Conservation (phyloP, 2,888 invertebrate species). For the Salticus scenicus region DNA sequence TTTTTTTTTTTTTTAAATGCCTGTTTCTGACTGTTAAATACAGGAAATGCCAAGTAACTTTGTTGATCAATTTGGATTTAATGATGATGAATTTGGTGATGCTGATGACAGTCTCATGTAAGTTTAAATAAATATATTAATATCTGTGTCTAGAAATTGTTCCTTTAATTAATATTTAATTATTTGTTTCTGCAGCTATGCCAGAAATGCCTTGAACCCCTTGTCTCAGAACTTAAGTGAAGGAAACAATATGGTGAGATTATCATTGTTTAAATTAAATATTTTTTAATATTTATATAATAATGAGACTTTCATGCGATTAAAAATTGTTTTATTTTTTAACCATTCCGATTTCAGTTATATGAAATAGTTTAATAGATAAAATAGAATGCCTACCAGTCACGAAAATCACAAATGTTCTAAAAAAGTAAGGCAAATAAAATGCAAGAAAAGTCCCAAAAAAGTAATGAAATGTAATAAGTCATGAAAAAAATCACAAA, state of each 20-base stretch:
- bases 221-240: constrained; percentile 35
- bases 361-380: too few relatives aligned
- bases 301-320: too few relatives aligned
- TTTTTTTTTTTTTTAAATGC: background rate
- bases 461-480: too few relatives aligned
- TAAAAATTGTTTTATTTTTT: too few relatives aligned
- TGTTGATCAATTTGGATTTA: constrained; percentile 81
- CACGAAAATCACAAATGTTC: too few relatives aligned
- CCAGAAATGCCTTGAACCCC: constrained; percentile 42
- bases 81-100: constrained; percentile 81
- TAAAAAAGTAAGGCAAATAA: too few relatives aligned
- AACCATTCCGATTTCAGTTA: too few relatives aligned
- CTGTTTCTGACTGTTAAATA: constrained; percentile 77
- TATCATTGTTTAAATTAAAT: too few relatives aligned
- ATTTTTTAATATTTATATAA: too few relatives aligned
- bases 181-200: constrained; percentile 26
- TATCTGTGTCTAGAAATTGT: background rate
- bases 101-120: constrained; percentile 78
- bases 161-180: background rate
- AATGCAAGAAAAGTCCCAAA: too few relatives aligned
- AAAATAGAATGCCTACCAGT: too few relatives aligned
- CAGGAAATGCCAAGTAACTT: constrained; percentile 81
- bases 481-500: too few relatives aligned
- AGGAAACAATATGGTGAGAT: constrained; percentile 28
- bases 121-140: constrained; percentile 71